phyloP scores from a whole-genome alignment of 2,888 invertebrate genomes.

The Leptinotarsa haldemani region DNA sequence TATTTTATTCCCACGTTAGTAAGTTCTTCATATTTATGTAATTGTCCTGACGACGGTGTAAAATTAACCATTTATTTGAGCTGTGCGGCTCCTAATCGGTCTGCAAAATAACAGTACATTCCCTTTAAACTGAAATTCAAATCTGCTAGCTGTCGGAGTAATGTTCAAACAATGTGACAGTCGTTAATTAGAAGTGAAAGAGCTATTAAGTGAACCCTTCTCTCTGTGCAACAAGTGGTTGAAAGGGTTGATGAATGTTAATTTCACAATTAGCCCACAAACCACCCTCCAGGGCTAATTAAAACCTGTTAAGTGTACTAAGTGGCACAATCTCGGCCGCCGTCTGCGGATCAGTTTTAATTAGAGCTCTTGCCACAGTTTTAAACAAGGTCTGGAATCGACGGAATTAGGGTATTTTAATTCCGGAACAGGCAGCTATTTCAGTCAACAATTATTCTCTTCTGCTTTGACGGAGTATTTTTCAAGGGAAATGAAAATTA shows the following conservation, averaged over 20 bases:
- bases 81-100: neutral
- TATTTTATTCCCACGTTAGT: too few species aligned
- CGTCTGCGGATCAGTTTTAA: constrained; percentile 44
- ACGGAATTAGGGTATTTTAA: constrained; percentile 25
- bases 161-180: constrained; percentile 55
- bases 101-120: constrained; percentile 43
- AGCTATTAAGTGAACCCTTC: constrained; percentile 56
- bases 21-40: too few species aligned
- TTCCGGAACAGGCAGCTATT: constrained; percentile 5
- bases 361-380: constrained; percentile 43
- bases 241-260: constrained; percentile 58
- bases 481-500: neutral
- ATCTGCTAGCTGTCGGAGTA: constrained; percentile 47
- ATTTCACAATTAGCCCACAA: constrained; percentile 57
- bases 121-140: constrained; percentile 43
- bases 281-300: constrained; percentile 56
- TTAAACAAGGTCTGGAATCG: constrained; percentile 32
- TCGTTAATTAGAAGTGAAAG: constrained; percentile 55
- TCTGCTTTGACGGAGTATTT: neutral
- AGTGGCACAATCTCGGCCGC: constrained; percentile 48
- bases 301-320: constrained; percentile 56
- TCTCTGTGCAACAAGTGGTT: constrained; percentile 57
- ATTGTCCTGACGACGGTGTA: too few species aligned
- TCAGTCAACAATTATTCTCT: constrained; percentile 14
- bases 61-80: too few species aligned